Conservation (phyloP, 2,888 invertebrate species). For the Agonopterix heracliana region DNA sequence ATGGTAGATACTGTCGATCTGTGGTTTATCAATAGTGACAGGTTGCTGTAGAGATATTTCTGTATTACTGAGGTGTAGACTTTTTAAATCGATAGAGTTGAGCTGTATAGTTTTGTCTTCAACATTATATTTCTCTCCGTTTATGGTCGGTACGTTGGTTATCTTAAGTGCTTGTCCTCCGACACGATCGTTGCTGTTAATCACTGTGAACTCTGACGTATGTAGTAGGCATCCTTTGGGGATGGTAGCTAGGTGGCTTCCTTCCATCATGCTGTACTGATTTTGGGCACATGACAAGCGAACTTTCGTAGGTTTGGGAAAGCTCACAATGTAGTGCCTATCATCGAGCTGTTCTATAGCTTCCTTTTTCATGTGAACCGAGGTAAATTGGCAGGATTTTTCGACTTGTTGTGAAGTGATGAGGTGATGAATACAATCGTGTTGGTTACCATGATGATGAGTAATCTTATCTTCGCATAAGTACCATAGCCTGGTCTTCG, state of each 20-base stretch:
- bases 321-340: constrained; percentile 15
- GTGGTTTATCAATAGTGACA: not conserved
- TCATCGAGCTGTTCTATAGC: constrained; percentile 19
- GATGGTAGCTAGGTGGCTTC: constrained; percentile 16
- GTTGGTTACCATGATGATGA: constrained; percentile 3
- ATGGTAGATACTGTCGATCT: not conserved
- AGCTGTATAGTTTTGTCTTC: not conserved
- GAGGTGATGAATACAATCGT: constrained; percentile 16
- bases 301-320: constrained; percentile 15
- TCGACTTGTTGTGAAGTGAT: constrained; percentile 13
- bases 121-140: not conserved
- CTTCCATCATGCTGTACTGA: constrained; percentile 11
- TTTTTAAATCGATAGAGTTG: constrained; percentile 1
- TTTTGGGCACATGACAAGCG: constrained; percentile 17
- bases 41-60: not conserved
- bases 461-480: constrained; percentile 12
- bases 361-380: constrained; percentile 9
- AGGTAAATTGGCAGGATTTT: constrained; percentile 15
- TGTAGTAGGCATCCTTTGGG: constrained; percentile 6
- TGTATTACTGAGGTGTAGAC: not conserved
- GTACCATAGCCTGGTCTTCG: constrained; percentile 12
- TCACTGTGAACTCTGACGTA: not conserved
- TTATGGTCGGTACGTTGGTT: not conserved
- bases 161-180: constrained; percentile 4
- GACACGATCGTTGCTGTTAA: constrained; percentile 7